A percentile compares a stretch with the other conserved stretches of the same genome.
Evolutionary conservation across 1,140 invertebrate species (phyloP).

Genomic region (Coboldia fuscipes): DNA sequence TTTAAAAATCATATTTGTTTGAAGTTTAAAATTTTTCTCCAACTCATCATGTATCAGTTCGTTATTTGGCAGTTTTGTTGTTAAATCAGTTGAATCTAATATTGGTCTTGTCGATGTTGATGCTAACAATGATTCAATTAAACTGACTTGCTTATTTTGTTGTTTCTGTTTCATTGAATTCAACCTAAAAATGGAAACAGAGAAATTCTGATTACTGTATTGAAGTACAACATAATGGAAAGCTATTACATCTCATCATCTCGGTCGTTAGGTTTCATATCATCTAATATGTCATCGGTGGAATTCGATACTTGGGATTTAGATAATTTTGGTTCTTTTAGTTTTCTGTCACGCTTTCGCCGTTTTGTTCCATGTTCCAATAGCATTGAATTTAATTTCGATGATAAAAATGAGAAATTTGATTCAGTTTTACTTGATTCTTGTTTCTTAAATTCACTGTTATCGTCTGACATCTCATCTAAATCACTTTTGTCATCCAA

Average conservation of each 20-base stretch:
- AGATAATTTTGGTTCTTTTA: neutral
- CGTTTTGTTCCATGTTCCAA: neutral
- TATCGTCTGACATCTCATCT: constrained; percentile 19
- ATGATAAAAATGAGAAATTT: constrained; percentile 18
- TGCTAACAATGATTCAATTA: constrained; percentile 18
- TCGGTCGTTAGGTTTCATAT: too few relatives aligned
- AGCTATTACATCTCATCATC: too few relatives aligned
- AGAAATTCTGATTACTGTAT: neutral
- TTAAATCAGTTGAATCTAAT: neutral
- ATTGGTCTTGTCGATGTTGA: constrained; percentile 13
- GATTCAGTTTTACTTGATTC: constrained; percentile 20
- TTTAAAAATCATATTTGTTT: neutral
- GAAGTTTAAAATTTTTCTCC: constrained; percentile 12
- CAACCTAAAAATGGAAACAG: neutral
- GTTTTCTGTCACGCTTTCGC: neutral
- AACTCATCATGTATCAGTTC: constrained; percentile 7
- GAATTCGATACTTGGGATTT: neutral
- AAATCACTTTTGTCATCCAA: constrained; percentile 12
- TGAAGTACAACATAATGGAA: neutral
- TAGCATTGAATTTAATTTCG: constrained; percentile 20
- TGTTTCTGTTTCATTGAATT: constrained; percentile 5
- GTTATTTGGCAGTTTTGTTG: constrained; percentile 5
- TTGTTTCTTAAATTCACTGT: constrained; percentile 20
- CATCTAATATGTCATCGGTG: neutral
- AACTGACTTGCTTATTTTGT: constrained; percentile 18